Base-by-base conservation (phyloP, 2,888 invertebrate genomes). In the Silvanus unidentatus region DNA sequence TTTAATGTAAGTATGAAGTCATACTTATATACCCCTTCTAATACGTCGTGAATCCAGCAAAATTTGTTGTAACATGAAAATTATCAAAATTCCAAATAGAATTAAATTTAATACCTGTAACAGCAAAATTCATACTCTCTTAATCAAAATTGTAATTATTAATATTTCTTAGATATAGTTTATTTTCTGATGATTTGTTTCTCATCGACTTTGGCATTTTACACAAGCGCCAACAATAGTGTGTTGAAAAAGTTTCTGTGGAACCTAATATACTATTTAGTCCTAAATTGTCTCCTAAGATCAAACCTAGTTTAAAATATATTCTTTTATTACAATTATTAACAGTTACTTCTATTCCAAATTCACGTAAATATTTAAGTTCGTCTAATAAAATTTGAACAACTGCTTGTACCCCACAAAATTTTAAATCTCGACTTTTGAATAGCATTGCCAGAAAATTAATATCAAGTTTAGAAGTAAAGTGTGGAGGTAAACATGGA, bases 151-250 rank as follows among this genome's bases (percentile, higher is more conserved):
- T 11, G 12, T 37, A 37, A 13, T 37, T 37, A 4, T 37, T 15
- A 11, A n/a, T n/a, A 15, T 14, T 9, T 37, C 37, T 37, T 13
- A 37, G n/a, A 4, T 15, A 15, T 6, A n/a, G 4, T 6, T 15
- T 15, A n/a, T 13, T 16, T 13, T 37, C 16, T 11, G 4, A 37
- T 6, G 16, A 15, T 37, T 13, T 37, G 8, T 4, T 5, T 15
- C n/a, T n/a, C 4, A n/a, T 16, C 3, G 9, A 15, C 15, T 37
- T 37, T 4, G 14, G 10, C 10, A 13, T 15, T 37, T 37, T 32
- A 44, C 60, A 60, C 42, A 58, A 49, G 44, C 60, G 47, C 50
- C 58, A 60, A 40, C 41, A 58, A 51, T 49, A 46, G 10, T 41
- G 51, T 2, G 53, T 40, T 13, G 44, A 32, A 52, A 59, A 59